Evolutionary conservation across 2,113 vertebrate genomes (phyloP), one percentile per base, ranked within the genome.

Genomic region (Melierax canorus): DNA sequence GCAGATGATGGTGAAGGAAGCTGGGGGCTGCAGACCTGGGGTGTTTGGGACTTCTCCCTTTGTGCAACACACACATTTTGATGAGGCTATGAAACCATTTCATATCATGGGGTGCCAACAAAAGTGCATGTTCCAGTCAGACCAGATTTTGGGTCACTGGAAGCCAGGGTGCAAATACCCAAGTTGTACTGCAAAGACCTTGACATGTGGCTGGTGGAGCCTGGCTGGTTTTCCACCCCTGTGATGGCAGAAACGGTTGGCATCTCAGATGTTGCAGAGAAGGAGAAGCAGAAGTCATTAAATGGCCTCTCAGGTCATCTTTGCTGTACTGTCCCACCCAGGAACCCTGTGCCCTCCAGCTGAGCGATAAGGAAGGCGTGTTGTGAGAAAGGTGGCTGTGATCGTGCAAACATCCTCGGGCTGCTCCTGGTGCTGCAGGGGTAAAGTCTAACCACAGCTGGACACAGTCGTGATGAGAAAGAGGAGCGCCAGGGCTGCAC

Each of bases 401-500:
- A 13, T 26, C 29, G 7, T 36, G n/a, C 20, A 59, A 46, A 75
- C 41, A n/a, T 50, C 22, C 19, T 91, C 63, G 69, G 64, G 15
- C 29, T 60, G 23, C 46, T 63, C 32, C 62, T 80, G 34, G 23
- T 1, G 1, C 48, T 75, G 50, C 48, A 41, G 30, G 26, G 23
- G 16, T 24, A 17, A 95, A 73, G 23, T 19, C 43, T 64, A 51
- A 86, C 32, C 0, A 2, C 63, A 82, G n/a, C 41, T 1, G 0
- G 36, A 39, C 7, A 27, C 30, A 41, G 48, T 13, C 0, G 0
- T 55, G 7, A 34, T 2, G 55, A 81, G 21, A 66, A 76, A 74
- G 38, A 55, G 51, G n/a, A 58, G 3, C 1, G 1, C 1, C 1
- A 7, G 7, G 13, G 17, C 23, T 3, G 5, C 23, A 27, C 23